Evolutionary conservation across 1,140 invertebrate genomes (phyloP).

Genomic region (Bombus ignitus): DNA sequence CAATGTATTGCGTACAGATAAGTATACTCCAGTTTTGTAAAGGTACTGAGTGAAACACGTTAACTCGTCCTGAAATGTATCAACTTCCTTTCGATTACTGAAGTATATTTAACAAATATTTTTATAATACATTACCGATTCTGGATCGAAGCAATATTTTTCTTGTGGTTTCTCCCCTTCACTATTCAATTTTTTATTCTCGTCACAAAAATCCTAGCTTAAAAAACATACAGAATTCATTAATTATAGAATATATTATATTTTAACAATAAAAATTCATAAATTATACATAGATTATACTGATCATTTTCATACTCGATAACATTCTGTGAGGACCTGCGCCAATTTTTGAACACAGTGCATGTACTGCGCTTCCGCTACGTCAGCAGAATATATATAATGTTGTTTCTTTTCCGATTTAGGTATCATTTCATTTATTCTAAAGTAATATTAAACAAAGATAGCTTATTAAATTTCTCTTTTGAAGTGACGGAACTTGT

Average conservation of each 20-base stretch:
- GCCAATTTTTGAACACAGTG: slow-evolving; percentile 63
- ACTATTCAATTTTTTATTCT: slow-evolving; percentile 5
- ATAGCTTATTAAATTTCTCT: not conserved
- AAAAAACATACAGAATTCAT: slow-evolving; percentile 12
- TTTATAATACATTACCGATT: slow-evolving; percentile 31
- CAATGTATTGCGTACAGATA: slow-evolving; percentile 56
- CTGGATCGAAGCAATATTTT: slow-evolving; percentile 46
- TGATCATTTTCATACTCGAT: slow-evolving; percentile 57
- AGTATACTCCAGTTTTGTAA: slow-evolving; percentile 68
- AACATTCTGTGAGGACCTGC: slow-evolving; percentile 63
- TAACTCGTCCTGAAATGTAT: slow-evolving; percentile 67
- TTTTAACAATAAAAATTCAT: not conserved
- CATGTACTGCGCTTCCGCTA: slow-evolving; percentile 64
- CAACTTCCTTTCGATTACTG: not conserved
- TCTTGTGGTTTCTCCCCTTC: not conserved
- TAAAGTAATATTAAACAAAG: not conserved
- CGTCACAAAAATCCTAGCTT: slow-evolving; percentile 57
- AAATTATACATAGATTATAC: not conserved
- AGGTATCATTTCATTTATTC: slow-evolving; percentile 45
- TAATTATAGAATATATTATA: not conserved
- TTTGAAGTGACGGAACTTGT: not conserved
- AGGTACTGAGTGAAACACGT: slow-evolving; percentile 70
- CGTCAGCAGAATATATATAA: slow-evolving; percentile 63
- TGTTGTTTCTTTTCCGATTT: not conserved
- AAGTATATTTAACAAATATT: not conserved